Evolutionary conservation across 2,888 invertebrate genomes (phyloP), one percentile per base, ranked within the genome.

Genomic region (Beris chalybata): DNA sequence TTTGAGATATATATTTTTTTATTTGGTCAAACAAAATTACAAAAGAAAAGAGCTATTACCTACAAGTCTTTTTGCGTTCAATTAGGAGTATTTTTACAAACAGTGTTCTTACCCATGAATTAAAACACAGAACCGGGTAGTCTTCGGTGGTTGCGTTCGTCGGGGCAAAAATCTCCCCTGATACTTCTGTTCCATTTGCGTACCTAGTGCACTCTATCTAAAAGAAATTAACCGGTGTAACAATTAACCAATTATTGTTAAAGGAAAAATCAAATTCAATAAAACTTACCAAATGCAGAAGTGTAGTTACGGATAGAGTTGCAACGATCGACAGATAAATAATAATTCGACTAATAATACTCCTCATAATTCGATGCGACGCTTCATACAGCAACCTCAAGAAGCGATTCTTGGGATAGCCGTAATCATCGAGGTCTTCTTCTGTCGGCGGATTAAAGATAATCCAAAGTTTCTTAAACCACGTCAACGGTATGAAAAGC

Each of bases 381-480:
- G 84, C 78, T 57, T 85, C 84, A 72, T 87, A 91, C 31, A 90
- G 77, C 59, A 82, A 81, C 53, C 83, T 80, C 2, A 89, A 74
- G 7, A 84, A 73, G 69, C 73, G 76, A 69, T 84, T 85, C 44
- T 79, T 79, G 0, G 90, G 89, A 43, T 70, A 71, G 2, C 59
- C 47, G 6, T 64, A 53, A 11, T 69, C 64, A 29, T 70, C 71
- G 7, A 65, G 29, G 59, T 72, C 71, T 12, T 71, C 69, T 53
- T 73, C 72, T 0, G 63, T 58, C 1, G 70, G 68, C 47, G 69
- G 76, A 43, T 50, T 66, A 22, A 72, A 64, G 74, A 82, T 82
- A 69, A 83, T 83, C 90, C 90, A 91, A 1, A 89, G 74, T 72
- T 89, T 89, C 74, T 90, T 87, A 69, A 89, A 88, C 93, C 93